Base-by-base conservation (phyloP, 2,113 vertebrate species). In the Scomber japonicus region DNA sequence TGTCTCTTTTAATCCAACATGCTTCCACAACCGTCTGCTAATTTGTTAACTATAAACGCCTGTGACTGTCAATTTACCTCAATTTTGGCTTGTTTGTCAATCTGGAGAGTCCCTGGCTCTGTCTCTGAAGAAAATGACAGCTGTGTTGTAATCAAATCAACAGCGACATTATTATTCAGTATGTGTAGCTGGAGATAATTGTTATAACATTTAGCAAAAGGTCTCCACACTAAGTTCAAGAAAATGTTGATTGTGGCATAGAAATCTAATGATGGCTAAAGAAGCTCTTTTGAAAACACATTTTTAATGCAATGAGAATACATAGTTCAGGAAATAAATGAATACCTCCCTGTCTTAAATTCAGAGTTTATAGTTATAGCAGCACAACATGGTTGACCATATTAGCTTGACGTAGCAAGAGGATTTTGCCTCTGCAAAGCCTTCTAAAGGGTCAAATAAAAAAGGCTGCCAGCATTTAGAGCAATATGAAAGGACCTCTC, bases 1-100 rank as follows among this genome's bases (percentile, higher is more conserved):
- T 82, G 87, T 85, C 87, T 86, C 79, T 74, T 90, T 76, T 71
- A 78, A 86, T 89, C 61, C 74, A 82, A 30, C 75, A 21, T 56
- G 62, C 51, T 50, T 73, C 65, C 71, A 11, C 16, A 70, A 45
- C 77, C 68, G 15, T 46, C 17, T 10, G 54, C 66, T 79, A 74
- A 84, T 80, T 72, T 83, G 60, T 70, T 76, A 85, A 87, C 78
- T 45, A 45, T 6, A 51, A 84, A 45, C 3, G 4, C 35, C 24
- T 68, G 68, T 46, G 48, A 78, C 60, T 61, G 55, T 66, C 81
- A 80, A 19, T 86, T 87, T 83, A 71, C 40, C 57, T 79, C 45
- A 55, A n/a, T 60, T 70, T 83, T 69, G 56, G 61, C 64, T 81
- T 63, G 44, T 80, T 82, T 84, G 68, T 82, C 24, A 10, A 24